Base-by-base conservation (phyloP, 2,888 invertebrate species). In the Lithophane ornitopus region DNA sequence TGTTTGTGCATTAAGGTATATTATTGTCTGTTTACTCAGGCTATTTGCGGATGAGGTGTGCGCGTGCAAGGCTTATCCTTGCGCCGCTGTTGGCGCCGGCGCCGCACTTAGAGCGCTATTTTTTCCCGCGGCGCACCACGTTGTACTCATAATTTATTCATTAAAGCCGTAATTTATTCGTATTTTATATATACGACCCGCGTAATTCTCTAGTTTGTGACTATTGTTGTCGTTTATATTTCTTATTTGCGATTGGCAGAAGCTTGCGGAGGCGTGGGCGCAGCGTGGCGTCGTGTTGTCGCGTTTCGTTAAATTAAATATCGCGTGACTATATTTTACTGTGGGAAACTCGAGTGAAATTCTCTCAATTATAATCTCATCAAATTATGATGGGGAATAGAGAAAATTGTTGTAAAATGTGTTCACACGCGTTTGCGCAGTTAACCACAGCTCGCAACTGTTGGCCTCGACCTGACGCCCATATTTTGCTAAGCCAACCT, bases 141-240 rank as follows among this genome's bases (percentile, higher is more conserved):
- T 91, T 92, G 92, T 91, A 90, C 90, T 93, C 92, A 94, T 95
- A 95, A 96, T 95, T 95, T 96, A 96, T 96, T 95, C 94, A 95
- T 95, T 95, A 94, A 94, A 92, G 90, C 91, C 78, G 90, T 95
- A 94, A 95, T 94, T 94, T 94, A 95, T 94, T 94, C 90, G 88
- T 89, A 89, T 92, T 93, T 93, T 93, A 93, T 93, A 89, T 91
- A 84, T 89, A 91, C 85, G 79, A 87, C 81, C 82, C 80, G 89
- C 89, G 91, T 94, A 92, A 93, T 94, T 93, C 91, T 94, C 92
- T 94, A 94, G 93, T 94, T 94, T 90, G 94, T 91, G 85, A 91
- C 92, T 92, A 93, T 93, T 92, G 92, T 93, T 89, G 90, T 89
- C 76, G 90, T 91, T 91, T 92, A 92, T 92, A 90, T 92, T 90